These are phyloP conservation scores for Notothenia rossii DNA, from an alignment of 2,113 vertebrate species.

Conservation along the genomic window DNA sequence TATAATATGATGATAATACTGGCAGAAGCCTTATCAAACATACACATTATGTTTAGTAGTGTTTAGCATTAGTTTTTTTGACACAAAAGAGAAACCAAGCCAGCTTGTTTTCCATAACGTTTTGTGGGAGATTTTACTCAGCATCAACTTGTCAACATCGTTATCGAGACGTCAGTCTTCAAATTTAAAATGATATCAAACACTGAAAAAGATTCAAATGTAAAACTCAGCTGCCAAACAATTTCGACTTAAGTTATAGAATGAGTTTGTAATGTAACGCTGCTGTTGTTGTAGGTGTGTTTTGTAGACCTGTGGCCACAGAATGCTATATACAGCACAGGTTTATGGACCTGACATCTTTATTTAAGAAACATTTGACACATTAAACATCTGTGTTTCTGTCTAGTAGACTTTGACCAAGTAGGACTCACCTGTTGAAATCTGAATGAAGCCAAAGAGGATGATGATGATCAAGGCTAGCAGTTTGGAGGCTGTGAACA, in stretches of 20 bases:
- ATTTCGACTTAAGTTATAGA: not conserved
- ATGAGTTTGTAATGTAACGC: not conserved
- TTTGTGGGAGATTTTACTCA: too few relatives aligned
- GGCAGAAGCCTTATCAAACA: too few relatives aligned
- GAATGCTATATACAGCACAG: too few relatives aligned
- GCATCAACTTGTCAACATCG: not conserved
- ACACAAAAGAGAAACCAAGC: too few relatives aligned
- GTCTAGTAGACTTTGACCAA: too few relatives aligned
- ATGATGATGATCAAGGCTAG: slow-evolving; percentile 82
- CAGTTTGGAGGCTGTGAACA: slow-evolving; percentile 83
- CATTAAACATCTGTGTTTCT: not conserved
- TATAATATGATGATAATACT: too few relatives aligned
- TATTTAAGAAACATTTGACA: not conserved
- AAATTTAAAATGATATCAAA: not conserved
- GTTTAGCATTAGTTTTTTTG: too few relatives aligned
- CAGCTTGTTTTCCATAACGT: too few relatives aligned
- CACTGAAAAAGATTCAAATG: not conserved
- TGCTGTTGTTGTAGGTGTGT: not conserved
- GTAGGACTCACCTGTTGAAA: slow-evolving; percentile 72
- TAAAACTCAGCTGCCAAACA: not conserved
- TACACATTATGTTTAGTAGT: too few relatives aligned
- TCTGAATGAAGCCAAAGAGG: slow-evolving; percentile 84
- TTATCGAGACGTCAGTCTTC: not conserved
- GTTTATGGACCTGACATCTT: too few relatives aligned
- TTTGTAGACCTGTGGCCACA: not conserved